A percentile compares a stretch with the other conserved stretches of the same genome.
Conservation (phyloP, 2,113 vertebrate genomes). For the Eulemur rufifrons region DNA sequence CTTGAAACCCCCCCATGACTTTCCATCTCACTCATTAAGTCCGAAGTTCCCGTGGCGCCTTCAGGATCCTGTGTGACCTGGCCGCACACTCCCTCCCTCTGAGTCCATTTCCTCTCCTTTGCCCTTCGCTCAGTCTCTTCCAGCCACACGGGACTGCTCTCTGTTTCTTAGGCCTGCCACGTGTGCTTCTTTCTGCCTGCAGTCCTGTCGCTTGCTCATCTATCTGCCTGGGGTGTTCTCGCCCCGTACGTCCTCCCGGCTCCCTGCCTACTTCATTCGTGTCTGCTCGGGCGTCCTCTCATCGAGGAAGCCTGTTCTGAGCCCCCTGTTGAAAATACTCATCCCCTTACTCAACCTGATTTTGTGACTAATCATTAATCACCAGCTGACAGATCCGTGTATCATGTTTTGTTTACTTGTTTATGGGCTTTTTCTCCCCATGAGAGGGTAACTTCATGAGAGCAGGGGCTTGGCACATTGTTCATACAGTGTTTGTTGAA, state of each 20-base stretch:
- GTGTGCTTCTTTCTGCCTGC: background rate
- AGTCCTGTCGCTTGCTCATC: background rate
- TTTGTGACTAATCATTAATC: background rate
- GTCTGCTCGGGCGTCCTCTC: background rate
- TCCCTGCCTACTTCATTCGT: background rate
- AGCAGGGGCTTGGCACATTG: background rate
- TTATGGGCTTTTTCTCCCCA: background rate
- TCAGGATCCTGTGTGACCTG: background rate
- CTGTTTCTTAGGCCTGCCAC: background rate
- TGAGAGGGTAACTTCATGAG: background rate
- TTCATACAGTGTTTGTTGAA: background rate
- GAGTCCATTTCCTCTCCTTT: background rate
- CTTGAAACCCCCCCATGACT: background rate
- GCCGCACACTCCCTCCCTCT: no score
- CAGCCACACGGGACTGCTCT: background rate
- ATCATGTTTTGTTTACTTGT: background rate
- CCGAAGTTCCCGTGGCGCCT: background rate
- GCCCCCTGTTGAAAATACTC: background rate
- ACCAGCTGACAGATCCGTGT: background rate
- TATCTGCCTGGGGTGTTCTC: background rate
- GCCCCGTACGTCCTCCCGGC: background rate
- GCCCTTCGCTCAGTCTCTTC: background rate
- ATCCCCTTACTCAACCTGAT: background rate
- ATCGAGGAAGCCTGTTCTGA: background rate
- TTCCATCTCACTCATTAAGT: background rate